Evolutionary conservation across 2,888 invertebrate species (phyloP).

Genomic region (Augochlorella aurata): DNA sequence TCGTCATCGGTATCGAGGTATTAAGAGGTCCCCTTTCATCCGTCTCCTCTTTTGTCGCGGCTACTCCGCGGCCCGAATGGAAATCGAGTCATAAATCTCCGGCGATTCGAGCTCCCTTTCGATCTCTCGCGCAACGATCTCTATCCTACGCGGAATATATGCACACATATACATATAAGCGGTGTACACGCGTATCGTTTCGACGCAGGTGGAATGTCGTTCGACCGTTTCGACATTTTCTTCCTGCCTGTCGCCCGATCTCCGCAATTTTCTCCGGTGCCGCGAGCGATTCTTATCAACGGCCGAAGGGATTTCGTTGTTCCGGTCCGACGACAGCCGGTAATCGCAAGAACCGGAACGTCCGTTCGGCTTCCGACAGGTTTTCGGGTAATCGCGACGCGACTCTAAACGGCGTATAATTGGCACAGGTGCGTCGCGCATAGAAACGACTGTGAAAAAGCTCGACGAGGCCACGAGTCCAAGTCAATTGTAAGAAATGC

Average conservation of each 20-base stretch:
- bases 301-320: neutral
- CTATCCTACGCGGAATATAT: neutral
- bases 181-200: too few relatives aligned
- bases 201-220: too few relatives aligned
- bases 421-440: too few relatives aligned
- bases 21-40: conserved; percentile 3
- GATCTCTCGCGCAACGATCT: neutral
- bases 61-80: neutral
- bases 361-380: neutral
- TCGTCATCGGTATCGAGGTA: conserved; percentile 80
- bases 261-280: neutral
- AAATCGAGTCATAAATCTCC: neutral
- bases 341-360: neutral
- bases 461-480: neutral
- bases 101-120: neutral
- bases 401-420: neutral
- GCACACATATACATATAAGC: too few relatives aligned
- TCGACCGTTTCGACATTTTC: too few relatives aligned
- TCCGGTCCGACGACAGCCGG: neutral
- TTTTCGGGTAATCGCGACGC: neutral
- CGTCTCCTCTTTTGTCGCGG: neutral
- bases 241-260: neutral
- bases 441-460: neutral
- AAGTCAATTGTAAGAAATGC: too few relatives aligned
- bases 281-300: neutral